Evolutionary conservation across 2,888 invertebrate genomes (phyloP).

Genomic region (Idaea aversata): DNA sequence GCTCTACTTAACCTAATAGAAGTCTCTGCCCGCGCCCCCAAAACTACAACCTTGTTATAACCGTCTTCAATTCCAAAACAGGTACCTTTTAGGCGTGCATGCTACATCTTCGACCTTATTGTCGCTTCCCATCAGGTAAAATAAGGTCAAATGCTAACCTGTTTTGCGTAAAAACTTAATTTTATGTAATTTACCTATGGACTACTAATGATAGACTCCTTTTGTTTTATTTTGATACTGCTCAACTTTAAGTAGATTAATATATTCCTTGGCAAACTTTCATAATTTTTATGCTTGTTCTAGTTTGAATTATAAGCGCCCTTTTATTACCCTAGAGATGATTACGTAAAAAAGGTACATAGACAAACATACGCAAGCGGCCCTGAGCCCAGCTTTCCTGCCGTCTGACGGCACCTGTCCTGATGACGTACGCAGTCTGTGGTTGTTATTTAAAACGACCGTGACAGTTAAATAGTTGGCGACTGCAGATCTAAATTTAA

Average conservation of each 20-base stretch:
- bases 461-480: slow-evolving; percentile 35
- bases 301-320: not conserved
- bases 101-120: no score
- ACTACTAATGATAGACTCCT: not conserved
- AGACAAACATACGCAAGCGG: not conserved
- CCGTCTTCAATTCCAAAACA: no score
- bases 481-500: slow-evolving; percentile 32
- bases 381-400: not conserved
- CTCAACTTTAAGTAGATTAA: not conserved
- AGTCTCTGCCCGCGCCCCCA: no score
- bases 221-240: not conserved
- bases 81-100: no score
- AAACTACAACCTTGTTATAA: no score
- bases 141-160: no score
- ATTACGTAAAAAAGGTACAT: not conserved
- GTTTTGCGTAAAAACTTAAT: no score
- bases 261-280: not conserved
- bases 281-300: not conserved
- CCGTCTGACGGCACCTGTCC: slow-evolving; percentile 18
- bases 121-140: no score
- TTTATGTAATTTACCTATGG: no score
- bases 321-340: not conserved
- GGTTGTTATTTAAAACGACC: slow-evolving; percentile 32
- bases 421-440: slow-evolving; percentile 26
- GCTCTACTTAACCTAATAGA: no score